These are phyloP conservation scores for Agonopterix alstromeriana DNA, from an alignment of 2,888 invertebrate species.

Conservation along the genomic window DNA sequence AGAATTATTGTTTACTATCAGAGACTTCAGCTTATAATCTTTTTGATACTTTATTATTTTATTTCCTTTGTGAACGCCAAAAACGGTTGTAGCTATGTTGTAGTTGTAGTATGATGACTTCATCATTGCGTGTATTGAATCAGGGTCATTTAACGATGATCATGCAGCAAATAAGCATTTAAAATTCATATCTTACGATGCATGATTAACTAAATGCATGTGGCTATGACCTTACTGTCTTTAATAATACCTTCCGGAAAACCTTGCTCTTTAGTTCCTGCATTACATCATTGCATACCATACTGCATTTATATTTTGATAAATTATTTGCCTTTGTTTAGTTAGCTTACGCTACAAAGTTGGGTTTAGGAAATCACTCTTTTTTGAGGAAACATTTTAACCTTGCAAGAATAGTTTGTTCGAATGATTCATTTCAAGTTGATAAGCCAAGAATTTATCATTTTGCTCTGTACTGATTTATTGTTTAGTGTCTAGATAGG, in stretches of 20 bases:
- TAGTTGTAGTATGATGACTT: slow-evolving; percentile 4
- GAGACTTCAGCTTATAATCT: too few species aligned
- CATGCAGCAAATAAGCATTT: slow-evolving; percentile 4
- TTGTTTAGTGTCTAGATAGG: not conserved
- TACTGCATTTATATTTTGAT: slow-evolving; percentile 39
- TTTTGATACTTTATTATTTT: not conserved
- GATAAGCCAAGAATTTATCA: slow-evolving; percentile 7
- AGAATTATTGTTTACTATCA: too few species aligned
- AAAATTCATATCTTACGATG: slow-evolving; percentile 20
- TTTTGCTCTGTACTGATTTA: not conserved
- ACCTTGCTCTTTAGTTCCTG: slow-evolving; percentile 63
- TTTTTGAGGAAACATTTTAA: slow-evolving; percentile 3
- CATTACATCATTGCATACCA: slow-evolving; percentile 62
- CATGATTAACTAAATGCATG: slow-evolving; percentile 50
- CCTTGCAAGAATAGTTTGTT: slow-evolving; percentile 1
- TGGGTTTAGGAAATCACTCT: too few species aligned
- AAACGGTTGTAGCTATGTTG: not conserved
- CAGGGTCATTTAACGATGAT: slow-evolving; percentile 4
- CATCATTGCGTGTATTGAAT: slow-evolving; percentile 3
- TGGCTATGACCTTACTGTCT: slow-evolving; percentile 41
- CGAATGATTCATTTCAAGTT: slow-evolving; percentile 6
- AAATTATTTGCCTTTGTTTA: too few species aligned
- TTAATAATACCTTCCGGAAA: slow-evolving; percentile 55
- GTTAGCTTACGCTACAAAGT: too few species aligned
- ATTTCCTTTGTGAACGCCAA: not conserved